A percentile compares a stretch with the other conserved stretches of the same genome.
Conservation (phyloP, 2,888 invertebrate species). For the Hypomecis punctinalis region DNA sequence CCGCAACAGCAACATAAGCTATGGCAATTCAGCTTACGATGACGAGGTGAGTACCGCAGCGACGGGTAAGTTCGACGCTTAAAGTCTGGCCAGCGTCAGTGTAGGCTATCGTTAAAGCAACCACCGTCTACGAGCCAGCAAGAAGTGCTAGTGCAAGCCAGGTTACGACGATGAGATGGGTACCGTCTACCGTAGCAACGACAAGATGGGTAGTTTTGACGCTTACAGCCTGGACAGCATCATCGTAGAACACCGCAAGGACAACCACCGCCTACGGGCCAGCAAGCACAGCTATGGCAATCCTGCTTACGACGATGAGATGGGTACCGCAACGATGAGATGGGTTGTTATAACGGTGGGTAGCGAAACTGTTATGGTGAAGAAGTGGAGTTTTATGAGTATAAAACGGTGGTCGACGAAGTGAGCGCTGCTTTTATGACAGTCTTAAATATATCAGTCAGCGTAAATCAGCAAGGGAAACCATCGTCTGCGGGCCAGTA, state of each 20-base stretch:
- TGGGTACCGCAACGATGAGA: constrained; percentile 55
- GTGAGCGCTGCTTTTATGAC: neutral
- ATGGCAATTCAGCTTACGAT: neutral
- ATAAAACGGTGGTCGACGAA: neutral
- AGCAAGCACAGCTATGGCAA: constrained; percentile 96
- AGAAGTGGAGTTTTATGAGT: no score
- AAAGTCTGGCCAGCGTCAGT: no score
- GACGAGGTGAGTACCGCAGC: neutral
- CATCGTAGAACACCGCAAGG: constrained; percentile 92
- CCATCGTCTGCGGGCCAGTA: constrained; percentile 88
- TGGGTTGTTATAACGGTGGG: no score
- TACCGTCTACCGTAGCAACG: no score
- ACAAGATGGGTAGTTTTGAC: constrained; percentile 78
- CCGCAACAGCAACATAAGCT: constrained; percentile 33
- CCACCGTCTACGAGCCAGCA: no score
- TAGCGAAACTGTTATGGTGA: no score
- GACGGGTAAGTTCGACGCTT: neutral
- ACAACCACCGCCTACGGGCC: constrained; percentile 86
- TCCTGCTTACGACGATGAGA: constrained; percentile 95
- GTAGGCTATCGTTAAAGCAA: no score
- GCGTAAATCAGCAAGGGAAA: constrained; percentile 93
- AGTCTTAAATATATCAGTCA: constrained; percentile 87
- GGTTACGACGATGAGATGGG: no score
- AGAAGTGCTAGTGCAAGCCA: no score
- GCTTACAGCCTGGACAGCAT: constrained; percentile 96